A percentile compares a stretch with the other conserved stretches of the same genome.
phyloP scores from a whole-genome alignment of 2,888 invertebrate genomes.

The Omphaloscelis lunosa region DNA sequence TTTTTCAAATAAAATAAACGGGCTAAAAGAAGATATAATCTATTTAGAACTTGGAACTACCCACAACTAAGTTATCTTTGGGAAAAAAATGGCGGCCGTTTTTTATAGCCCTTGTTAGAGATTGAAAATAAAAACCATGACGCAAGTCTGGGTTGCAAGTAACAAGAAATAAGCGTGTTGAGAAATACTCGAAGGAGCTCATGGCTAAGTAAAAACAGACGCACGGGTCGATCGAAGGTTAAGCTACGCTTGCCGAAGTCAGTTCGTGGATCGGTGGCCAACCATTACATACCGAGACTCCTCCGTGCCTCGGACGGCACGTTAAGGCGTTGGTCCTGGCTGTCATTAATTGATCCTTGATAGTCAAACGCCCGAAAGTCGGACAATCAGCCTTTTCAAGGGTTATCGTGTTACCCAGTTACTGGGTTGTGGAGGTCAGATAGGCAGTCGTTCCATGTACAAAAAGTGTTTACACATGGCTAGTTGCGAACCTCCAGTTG shows the following conservation, averaged over 20 bases:
- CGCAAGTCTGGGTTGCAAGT: conserved; percentile 20
- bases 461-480: no score
- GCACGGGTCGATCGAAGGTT: neutral
- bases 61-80: conserved; percentile 37
- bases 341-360: neutral
- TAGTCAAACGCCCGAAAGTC: no score
- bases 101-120: conserved; percentile 50
- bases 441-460: no score
- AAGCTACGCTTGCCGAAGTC: neutral
- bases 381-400: no score
- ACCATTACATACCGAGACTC: neutral
- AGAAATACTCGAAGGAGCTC: neutral
- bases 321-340: neutral
- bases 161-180: conserved; percentile 13
- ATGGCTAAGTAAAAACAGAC: neutral
- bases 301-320: neutral
- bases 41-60: conserved; percentile 42
- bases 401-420: no score
- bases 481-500: neutral
- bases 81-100: conserved; percentile 32
- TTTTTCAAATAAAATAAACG: conserved; percentile 22
- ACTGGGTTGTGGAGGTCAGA: no score
- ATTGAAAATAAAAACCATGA: conserved; percentile 52
- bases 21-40: conserved; percentile 28
- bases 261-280: neutral